These are phyloP conservation scores for Acropternis orthonyx DNA, from an alignment of 2,797 vertebrate genomes.

Conservation along the genomic window DNA sequence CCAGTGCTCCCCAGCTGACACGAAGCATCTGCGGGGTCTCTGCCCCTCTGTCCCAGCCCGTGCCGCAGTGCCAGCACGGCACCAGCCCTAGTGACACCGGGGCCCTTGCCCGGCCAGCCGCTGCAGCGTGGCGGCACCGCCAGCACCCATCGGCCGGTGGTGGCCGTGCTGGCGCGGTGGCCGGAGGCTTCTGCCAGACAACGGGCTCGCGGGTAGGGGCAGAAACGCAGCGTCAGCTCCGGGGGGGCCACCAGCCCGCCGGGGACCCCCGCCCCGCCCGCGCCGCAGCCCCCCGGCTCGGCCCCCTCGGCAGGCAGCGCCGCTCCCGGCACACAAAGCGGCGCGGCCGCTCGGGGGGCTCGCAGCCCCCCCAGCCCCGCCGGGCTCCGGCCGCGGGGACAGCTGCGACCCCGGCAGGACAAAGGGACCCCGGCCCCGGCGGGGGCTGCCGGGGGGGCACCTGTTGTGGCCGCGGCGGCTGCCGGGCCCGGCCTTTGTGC, in stretches of 20 bases:
- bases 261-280: neutral
- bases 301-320: neutral
- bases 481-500: slow-evolving; percentile 7
- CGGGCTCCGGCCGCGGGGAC: neutral
- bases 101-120: neutral
- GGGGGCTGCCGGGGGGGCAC: neutral
- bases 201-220: neutral
- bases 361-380: neutral
- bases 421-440: neutral
- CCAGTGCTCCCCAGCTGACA: neutral
- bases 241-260: neutral
- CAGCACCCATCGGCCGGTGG: neutral
- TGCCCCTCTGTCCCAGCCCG: neutral
- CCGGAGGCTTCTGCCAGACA: neutral
- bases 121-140: neutral
- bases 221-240: neutral
- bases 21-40: neutral
- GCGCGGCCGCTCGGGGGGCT: neutral
- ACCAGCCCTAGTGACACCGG: neutral
- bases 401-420: slow-evolving; percentile 29
- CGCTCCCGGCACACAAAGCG: neutral
- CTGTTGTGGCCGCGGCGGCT: neutral
- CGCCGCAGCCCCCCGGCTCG: neutral
- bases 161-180: neutral
- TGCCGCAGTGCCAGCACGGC: neutral